A percentile compares a stretch with the other conserved stretches of the same genome.
Conservation (phyloP, 1,140 invertebrate species). For the Psix sp. region DNA sequence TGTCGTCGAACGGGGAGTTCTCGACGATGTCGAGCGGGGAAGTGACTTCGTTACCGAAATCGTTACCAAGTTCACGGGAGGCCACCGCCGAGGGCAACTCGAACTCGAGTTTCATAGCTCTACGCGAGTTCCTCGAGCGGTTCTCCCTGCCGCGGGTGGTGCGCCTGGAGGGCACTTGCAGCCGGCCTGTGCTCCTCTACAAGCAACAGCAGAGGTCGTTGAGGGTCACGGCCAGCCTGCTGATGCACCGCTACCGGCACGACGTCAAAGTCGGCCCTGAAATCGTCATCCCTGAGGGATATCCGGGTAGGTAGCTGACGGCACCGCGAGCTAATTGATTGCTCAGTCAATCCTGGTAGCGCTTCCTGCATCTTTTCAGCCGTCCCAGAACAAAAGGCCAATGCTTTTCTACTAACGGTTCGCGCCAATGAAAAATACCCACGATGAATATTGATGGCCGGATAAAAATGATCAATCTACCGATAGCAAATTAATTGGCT, state of each 20-base stretch:
- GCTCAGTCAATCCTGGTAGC: not conserved
- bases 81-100: constrained; percentile 73
- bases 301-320: constrained; percentile 69
- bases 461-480: constrained; percentile 42
- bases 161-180: constrained; percentile 71
- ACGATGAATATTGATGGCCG: constrained; percentile 25
- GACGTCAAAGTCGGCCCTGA: constrained; percentile 76
- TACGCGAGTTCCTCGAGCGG: constrained; percentile 73
- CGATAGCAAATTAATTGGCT: constrained; percentile 47
- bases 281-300: constrained; percentile 75
- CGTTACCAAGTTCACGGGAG: constrained; percentile 72
- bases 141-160: constrained; percentile 74
- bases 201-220: constrained; percentile 75
- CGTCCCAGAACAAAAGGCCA: constrained; percentile 11
- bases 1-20: constrained; percentile 75
- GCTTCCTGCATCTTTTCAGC: constrained; percentile 17
- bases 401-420: constrained; percentile 17
- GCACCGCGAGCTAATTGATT: not conserved
- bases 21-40: constrained; percentile 75
- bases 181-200: constrained; percentile 73
- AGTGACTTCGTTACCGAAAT: constrained; percentile 71
- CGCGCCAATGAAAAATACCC: constrained; percentile 8
- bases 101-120: constrained; percentile 69
- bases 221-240: constrained; percentile 71
- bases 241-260: constrained; percentile 74